Conservation (phyloP, 2,797 vertebrate genomes). For the Acipenser transmontanus region DNA sequence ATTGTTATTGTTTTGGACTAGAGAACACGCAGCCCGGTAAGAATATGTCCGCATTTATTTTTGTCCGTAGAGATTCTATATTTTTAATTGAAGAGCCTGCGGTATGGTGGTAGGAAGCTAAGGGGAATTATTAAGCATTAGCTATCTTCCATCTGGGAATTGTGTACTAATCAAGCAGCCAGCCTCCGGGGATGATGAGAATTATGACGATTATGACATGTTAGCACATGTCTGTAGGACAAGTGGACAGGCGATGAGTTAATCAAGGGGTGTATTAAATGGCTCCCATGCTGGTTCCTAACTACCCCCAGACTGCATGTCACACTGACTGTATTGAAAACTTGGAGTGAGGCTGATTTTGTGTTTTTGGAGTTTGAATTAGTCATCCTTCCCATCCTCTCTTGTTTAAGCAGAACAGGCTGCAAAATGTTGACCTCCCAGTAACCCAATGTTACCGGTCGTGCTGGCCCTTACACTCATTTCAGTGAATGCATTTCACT, state of each 20-base stretch:
- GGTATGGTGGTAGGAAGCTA: conserved; percentile 69
- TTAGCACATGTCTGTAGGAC: conserved; percentile 84
- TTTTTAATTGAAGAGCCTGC: conserved; percentile 73
- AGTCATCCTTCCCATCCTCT: too few species aligned
- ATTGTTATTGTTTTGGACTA: conserved; percentile 19
- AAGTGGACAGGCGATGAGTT: conserved; percentile 93
- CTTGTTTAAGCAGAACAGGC: too few species aligned
- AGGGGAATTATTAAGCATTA: conserved; percentile 85
- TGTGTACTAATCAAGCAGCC: conserved; percentile 82
- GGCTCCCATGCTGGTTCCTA: conserved; percentile 82
- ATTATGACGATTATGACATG: conserved; percentile 95
- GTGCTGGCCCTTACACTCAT: too few species aligned
- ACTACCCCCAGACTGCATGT: conserved; percentile 60
- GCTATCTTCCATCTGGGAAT: conserved; percentile 77
- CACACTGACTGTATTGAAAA: conserved; percentile 41
- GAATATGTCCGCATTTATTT: conserved; percentile 63
- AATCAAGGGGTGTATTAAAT: conserved; percentile 86
- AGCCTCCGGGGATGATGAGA: conserved; percentile 74
- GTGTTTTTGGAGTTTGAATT: too few species aligned
- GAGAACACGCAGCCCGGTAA: conserved; percentile 50
- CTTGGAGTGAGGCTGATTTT: conserved; percentile 51
- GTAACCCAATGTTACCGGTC: too few species aligned
- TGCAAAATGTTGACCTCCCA: too few species aligned
- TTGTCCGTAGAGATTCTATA: conserved; percentile 67
- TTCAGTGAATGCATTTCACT: too few species aligned